These are phyloP conservation scores for Philonicus albiceps DNA, from an alignment of 2,888 invertebrate genomes.

Conservation along the genomic window DNA sequence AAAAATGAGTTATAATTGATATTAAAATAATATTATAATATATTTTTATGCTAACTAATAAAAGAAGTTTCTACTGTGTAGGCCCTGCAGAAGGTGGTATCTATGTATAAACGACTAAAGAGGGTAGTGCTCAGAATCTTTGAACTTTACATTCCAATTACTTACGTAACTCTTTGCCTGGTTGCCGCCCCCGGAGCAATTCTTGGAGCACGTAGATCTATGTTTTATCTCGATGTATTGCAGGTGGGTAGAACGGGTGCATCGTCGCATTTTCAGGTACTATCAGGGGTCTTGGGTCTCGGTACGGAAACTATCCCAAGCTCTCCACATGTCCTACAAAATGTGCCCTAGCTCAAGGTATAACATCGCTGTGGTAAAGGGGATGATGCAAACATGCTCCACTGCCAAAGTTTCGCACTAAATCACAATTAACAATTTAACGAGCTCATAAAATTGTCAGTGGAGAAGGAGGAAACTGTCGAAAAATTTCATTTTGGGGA, in stretches of 20 bases:
- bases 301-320: not conserved
- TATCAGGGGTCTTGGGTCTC: not conserved
- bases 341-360: not conserved
- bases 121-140: not conserved
- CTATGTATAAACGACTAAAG: not conserved
- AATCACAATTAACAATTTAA: constrained; percentile 28
- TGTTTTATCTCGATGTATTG: not conserved
- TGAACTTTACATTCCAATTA: not conserved
- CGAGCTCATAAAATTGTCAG: not conserved
- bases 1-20: too few relatives aligned
- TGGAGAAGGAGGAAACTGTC: not conserved
- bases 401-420: constrained; percentile 4
- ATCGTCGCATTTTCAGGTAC: not conserved
- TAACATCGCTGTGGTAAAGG: not conserved
- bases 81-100: not conserved
- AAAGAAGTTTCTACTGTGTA: too few relatives aligned
- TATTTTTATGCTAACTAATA: too few relatives aligned
- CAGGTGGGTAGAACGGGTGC: not conserved
- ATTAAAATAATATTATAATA: too few relatives aligned
- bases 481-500: not conserved
- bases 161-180: not conserved
- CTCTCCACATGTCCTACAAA: not conserved
- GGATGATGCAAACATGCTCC: not conserved
- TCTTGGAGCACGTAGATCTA: not conserved
- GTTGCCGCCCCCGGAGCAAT: not conserved